These are phyloP conservation scores for Pocillopora meandrina DNA, from an alignment of 92 coral and sea anemone genomes.

Conservation along the genomic window DNA sequence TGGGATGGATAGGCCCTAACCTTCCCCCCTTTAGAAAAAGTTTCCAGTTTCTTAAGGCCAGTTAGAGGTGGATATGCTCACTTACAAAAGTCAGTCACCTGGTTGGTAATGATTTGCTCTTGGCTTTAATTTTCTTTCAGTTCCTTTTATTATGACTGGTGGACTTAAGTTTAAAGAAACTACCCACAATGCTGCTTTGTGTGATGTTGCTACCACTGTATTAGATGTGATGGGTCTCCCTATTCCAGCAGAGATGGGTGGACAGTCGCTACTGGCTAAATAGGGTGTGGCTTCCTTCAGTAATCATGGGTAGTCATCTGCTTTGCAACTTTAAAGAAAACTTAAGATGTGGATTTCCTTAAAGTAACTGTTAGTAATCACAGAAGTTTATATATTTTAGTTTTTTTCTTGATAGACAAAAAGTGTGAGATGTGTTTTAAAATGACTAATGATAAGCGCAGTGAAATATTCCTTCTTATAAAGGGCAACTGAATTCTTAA, in stretches of 20 bases:
- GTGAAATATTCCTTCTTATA: no score
- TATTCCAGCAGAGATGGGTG: slow-evolving; percentile 85
- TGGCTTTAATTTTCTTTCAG: slow-evolving; percentile 42
- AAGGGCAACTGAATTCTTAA: no score
- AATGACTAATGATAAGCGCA: background rate
- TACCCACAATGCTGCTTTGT: slow-evolving; percentile 91
- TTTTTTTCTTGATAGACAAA: background rate
- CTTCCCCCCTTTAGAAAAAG: no score
- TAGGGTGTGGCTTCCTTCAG: slow-evolving; percentile 7
- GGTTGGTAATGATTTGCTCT: background rate
- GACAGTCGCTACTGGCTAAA: slow-evolving; percentile 78
- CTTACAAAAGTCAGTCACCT: background rate
- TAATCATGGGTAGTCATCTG: background rate
- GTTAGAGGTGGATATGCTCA: no score
- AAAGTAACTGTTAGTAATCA: background rate
- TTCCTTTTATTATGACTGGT: slow-evolving; percentile 86
- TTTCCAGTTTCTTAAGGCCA: no score
- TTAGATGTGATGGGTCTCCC: slow-evolving; percentile 92
- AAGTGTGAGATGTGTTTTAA: background rate
- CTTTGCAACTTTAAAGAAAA: background rate
- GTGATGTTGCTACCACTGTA: slow-evolving; percentile 98
- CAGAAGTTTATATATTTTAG: background rate
- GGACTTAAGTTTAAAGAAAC: slow-evolving; percentile 77
- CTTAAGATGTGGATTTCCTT: slow-evolving; percentile 1
- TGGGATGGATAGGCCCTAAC: no score